phyloP scores from a whole-genome alignment of 2,113 vertebrate genomes.

The Epinephelus cyanopodus region DNA sequence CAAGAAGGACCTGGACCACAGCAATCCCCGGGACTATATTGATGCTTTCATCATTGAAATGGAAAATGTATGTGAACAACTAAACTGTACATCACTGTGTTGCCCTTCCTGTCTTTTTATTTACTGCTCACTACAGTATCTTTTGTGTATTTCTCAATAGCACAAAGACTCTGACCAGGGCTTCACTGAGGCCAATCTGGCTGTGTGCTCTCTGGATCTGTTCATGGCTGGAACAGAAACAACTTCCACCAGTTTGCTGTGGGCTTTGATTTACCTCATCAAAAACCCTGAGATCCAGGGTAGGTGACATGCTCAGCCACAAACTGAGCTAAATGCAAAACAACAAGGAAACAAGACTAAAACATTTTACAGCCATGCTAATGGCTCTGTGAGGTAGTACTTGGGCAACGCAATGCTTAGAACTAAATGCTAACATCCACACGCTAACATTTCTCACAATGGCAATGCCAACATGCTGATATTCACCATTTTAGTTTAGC shows the following conservation, averaged over 20 bases:
- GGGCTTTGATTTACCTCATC: constrained; percentile 88
- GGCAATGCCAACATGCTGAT: no score
- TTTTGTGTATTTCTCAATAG: constrained; percentile 21
- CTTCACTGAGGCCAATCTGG: background rate
- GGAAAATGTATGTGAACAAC: constrained; percentile 75
- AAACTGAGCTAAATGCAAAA: no score
- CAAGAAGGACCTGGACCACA: background rate
- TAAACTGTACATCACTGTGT: background rate
- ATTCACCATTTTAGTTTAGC: no score
- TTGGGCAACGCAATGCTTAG: no score
- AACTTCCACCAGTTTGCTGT: constrained; percentile 84
- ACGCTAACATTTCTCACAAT: no score
- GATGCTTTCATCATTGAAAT: constrained; percentile 87
- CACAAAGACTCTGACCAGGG: constrained; percentile 1
- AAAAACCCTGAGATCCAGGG: constrained; percentile 87
- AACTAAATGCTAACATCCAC: no score
- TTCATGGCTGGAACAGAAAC: background rate
- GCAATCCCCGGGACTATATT: constrained; percentile 83
- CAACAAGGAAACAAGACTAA: no score
- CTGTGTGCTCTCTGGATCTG: background rate
- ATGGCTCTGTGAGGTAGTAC: no score
- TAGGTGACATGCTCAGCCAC: constrained; percentile 64
- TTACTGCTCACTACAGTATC: background rate
- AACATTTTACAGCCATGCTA: no score
- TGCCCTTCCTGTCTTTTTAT: no score